Percentiles rank a stretch among this genome's conserved stretches.
phyloP scores from a whole-genome alignment of 2,797 vertebrate species.

The Paedocypris micromegethes region DNA sequence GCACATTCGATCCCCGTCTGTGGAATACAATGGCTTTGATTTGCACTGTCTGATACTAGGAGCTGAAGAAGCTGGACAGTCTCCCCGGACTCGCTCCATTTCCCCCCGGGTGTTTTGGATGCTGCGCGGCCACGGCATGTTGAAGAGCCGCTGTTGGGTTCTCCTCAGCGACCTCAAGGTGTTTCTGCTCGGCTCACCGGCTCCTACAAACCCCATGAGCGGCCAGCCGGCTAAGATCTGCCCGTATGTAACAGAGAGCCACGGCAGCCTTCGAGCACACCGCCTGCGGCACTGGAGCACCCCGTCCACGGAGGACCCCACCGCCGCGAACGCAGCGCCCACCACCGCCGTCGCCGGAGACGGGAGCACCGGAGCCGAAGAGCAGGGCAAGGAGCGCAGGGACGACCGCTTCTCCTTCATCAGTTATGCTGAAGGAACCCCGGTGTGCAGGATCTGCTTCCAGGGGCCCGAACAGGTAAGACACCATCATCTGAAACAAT shows the following conservation, averaged over 20 bases:
- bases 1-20: background rate
- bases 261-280: constrained; percentile 72
- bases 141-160: constrained; percentile 96
- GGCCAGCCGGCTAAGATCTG: constrained; percentile 56
- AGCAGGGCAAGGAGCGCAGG: constrained; percentile 83
- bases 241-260: constrained; percentile 68
- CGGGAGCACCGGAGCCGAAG: constrained; percentile 73
- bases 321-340: constrained; percentile 62
- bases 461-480: constrained; percentile 96
- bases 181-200: constrained; percentile 82
- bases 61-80: background rate
- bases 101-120: constrained; percentile 52
- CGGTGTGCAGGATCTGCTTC: constrained; percentile 97
- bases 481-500: constrained; percentile 14
- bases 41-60: background rate
- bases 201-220: constrained; percentile 82
- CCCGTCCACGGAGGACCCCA: constrained; percentile 62
- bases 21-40: constrained; percentile 15
- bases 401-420: constrained; percentile 91
- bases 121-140: constrained; percentile 87
- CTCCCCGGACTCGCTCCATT: background rate
- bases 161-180: constrained; percentile 96
- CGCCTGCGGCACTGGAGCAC: constrained; percentile 69
- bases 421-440: constrained; percentile 92
- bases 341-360: constrained; percentile 60